Evolutionary conservation across 1,140 invertebrate genomes (phyloP), one percentile per base, ranked within the genome.

Genomic region (Agrypnia vestita): DNA sequence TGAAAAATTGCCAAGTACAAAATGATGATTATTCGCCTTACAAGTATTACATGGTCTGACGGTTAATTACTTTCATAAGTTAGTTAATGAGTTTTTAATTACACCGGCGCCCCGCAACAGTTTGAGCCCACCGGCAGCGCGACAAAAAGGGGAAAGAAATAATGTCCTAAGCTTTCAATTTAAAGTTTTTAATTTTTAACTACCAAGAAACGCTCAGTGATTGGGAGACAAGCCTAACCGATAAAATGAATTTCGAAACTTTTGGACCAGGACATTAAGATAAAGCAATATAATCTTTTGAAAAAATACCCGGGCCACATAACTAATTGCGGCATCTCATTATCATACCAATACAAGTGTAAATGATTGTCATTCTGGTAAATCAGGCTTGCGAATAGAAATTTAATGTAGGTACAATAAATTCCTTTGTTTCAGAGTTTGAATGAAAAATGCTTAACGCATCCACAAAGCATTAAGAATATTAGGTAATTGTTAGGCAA

Each of bases 81-180:
- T 69, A 69, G n/a, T 17, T 69, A 49, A 69, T 69, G 64, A 69
- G 44, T 69, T 69, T 69, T 69, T 69, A 69, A 69, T 69, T 69
- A 69, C 44, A 15, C 44, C 17, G 15, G 43, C 49, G 8, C 8
- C 1, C n/a, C 64, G 43, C 64, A 46, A 47, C 64, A 47, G 64
- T 69, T 69, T 69, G 44, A 47, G 21, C 44, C 1, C 19, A 7
- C 11, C 49, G n/a, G n/a, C n/a, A n/a, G n/a, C n/a, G 11, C 49
- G 49, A 15, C 49, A 13, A 12, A 12, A 15, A 15, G 49, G 3
- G 11, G 49, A 51, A 51, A 51, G 49, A 15, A 15, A 51, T 35
- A 51, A 51, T 51, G 49, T 51, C 8, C 8, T 12, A 51, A 51
- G n/a, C 49, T 9, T 15, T 35, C 25, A 35, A 35, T 35, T 35